Conservation (phyloP, 2,797 vertebrate species). For the Macrochelys suwanniensis region DNA sequence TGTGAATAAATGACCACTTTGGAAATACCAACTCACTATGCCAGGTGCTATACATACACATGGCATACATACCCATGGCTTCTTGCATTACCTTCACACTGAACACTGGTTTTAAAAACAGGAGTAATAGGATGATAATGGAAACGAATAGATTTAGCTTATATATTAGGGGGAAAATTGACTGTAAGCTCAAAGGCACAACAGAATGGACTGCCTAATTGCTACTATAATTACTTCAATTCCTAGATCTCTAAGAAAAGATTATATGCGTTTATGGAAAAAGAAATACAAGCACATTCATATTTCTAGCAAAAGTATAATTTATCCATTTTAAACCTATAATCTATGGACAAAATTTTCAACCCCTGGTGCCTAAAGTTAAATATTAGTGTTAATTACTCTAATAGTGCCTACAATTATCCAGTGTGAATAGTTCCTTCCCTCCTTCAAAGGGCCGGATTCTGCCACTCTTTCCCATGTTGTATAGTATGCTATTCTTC, state of each 20-base stretch:
- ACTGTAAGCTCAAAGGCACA: slow-evolving; percentile 17
- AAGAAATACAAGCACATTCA: background rate
- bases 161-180: slow-evolving; percentile 12
- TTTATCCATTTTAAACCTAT: background rate
- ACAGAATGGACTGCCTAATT: slow-evolving; percentile 4
- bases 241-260: background rate
- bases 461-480: slow-evolving; percentile 23
- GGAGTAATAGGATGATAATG: slow-evolving; percentile 21
- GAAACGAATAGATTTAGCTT: slow-evolving; percentile 54
- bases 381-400: background rate
- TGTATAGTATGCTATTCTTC: background rate
- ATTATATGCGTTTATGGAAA: background rate
- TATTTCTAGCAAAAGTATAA: background rate
- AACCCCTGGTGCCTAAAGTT: rapidly evolving
- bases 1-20: slow-evolving; percentile 19
- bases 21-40: slow-evolving; percentile 44
- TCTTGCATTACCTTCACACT: slow-evolving; percentile 12
- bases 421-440: background rate
- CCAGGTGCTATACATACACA: background rate
- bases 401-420: background rate
- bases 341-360: background rate
- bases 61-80: slow-evolving; percentile 44
- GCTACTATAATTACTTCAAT: background rate
- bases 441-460: slow-evolving; percentile 25
- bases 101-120: background rate